Conservation (phyloP, 64 coral and sea anemone species). For the Stichodactyla mertensii region DNA sequence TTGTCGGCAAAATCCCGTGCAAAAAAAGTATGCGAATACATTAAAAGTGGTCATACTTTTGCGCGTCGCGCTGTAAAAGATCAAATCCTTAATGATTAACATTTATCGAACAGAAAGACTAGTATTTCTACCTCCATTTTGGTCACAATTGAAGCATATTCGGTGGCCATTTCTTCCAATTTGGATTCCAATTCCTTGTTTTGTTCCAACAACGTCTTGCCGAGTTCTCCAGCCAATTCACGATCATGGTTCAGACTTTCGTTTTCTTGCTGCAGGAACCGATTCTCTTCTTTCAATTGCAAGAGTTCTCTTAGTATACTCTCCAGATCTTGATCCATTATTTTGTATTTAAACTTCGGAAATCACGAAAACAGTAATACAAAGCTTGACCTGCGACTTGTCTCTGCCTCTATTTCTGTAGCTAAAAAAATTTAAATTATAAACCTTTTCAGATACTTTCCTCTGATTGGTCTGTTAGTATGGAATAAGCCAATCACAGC, state of each 20-base stretch:
- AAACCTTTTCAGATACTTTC: neutral
- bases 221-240: slow-evolving; percentile 80
- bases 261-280: slow-evolving; percentile 44
- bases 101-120: neutral
- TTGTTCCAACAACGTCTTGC: slow-evolving; percentile 80
- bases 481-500: neutral
- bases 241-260: slow-evolving; percentile 46
- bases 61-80: too few relatives aligned
- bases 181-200: slow-evolving; percentile 85
- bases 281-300: slow-evolving; percentile 31
- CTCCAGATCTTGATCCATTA: slow-evolving; percentile 22
- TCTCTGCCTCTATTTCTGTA: too few relatives aligned
- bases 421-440: neutral
- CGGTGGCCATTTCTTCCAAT: slow-evolving; percentile 63
- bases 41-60: too few relatives aligned
- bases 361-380: too few relatives aligned
- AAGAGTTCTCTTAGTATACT: slow-evolving; percentile 19
- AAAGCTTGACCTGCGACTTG: too few relatives aligned
- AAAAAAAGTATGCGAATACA: too few relatives aligned
- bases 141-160: slow-evolving; percentile 32
- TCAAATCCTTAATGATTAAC: neutral
- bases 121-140: slow-evolving; percentile 65
- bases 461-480: neutral
- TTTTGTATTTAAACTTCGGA: neutral
- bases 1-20: too few relatives aligned